Evolutionary conservation across 1,140 invertebrate genomes (phyloP).

Genomic region (Danaus melanippus): DNA sequence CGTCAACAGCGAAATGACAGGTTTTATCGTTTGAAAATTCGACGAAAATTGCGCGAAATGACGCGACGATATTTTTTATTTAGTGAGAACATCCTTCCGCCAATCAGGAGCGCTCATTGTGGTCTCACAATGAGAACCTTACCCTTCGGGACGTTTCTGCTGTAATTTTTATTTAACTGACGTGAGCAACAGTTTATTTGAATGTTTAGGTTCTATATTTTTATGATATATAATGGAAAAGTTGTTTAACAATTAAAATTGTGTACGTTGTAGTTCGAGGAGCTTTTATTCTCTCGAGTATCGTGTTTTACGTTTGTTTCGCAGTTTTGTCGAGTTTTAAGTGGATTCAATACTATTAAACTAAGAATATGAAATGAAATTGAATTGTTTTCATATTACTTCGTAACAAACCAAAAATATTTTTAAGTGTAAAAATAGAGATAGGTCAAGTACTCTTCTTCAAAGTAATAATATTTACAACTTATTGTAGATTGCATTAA

Average conservation of each 20-base stretch:
- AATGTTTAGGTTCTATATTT: slow-evolving; percentile 38
- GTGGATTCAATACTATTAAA: background rate
- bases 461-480: no score
- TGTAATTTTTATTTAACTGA: slow-evolving; percentile 67
- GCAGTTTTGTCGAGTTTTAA: slow-evolving; percentile 5
- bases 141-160: slow-evolving; percentile 49
- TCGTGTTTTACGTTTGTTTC: background rate
- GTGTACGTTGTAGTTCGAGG: slow-evolving; percentile 15
- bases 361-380: no score
- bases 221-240: slow-evolving; percentile 22
- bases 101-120: slow-evolving; percentile 68
- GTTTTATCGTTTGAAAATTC: slow-evolving; percentile 73
- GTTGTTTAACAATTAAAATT: slow-evolving; percentile 17
- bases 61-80: slow-evolving; percentile 71
- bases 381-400: no score
- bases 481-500: no score
- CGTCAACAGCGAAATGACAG: slow-evolving; percentile 71
- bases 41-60: slow-evolving; percentile 69
- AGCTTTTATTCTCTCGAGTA: slow-evolving; percentile 21
- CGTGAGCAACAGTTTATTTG: slow-evolving; percentile 63
- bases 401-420: no score
- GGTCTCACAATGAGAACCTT: slow-evolving; percentile 52
- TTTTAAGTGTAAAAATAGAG: no score
- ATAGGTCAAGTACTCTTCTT: no score
- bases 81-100: slow-evolving; percentile 70